These are phyloP conservation scores for Phrynocephalus forsythii DNA, from an alignment of 2,797 vertebrate species.

Conservation along the genomic window DNA sequence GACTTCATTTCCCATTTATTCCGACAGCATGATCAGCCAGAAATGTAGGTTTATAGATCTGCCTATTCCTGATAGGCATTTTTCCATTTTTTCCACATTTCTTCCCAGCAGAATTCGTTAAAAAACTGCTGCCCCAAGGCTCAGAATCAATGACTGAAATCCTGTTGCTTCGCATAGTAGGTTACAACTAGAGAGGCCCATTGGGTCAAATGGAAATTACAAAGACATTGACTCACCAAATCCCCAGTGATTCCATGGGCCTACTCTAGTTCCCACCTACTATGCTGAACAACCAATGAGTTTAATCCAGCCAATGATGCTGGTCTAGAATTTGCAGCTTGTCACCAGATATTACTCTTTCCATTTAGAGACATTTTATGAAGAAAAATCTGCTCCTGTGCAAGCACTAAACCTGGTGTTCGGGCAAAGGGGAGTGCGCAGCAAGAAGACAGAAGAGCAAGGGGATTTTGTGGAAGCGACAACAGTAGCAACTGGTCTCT, in stretches of 20 bases:
- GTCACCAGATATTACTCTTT: not conserved
- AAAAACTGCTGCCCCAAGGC: not conserved
- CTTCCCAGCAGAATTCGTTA: not conserved
- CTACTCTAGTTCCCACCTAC: not conserved
- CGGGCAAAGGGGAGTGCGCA: too few relatives aligned
- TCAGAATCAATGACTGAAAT: not conserved
- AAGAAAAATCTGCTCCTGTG: not conserved
- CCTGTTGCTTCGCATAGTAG: too few relatives aligned
- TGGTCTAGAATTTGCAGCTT: not conserved
- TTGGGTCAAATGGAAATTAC: too few relatives aligned
- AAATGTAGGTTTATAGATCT: not conserved
- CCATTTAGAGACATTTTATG: not conserved
- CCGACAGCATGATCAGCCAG: not conserved
- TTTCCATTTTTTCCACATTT: not conserved
- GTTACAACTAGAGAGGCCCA: too few relatives aligned
- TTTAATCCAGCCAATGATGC: not conserved
- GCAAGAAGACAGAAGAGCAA: too few relatives aligned
- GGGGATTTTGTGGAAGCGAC: not conserved
- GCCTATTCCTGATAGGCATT: not conserved
- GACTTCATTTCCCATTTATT: not conserved
- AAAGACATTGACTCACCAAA: too few relatives aligned
- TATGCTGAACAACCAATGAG: not conserved
- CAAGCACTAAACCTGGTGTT: not conserved
- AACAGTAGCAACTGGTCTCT: not conserved
- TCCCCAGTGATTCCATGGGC: too few relatives aligned